Percentiles rank a stretch among this genome's conserved stretches.
Conservation (phyloP, 2,888 invertebrate species). For the Villa cingulata region DNA sequence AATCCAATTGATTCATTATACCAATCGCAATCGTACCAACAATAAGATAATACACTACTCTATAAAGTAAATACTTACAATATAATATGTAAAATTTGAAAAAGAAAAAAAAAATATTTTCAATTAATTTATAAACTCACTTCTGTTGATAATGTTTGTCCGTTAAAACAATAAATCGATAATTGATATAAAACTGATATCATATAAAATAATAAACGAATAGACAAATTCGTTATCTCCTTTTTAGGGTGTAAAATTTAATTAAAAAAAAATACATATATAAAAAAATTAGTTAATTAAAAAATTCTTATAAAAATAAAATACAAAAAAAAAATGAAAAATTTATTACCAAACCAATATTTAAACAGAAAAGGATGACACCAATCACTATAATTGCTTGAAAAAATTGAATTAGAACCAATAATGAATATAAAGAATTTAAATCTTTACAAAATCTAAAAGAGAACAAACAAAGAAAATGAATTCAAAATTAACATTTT, state of each 20-base stretch:
- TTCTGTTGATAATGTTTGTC: neutral
- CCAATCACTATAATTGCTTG: neutral
- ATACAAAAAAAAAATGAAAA: neutral
- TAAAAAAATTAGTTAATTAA: neutral
- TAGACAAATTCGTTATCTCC: neutral
- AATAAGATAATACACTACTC: conserved; percentile 21
- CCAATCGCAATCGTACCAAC: conserved; percentile 26
- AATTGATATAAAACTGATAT: neutral
- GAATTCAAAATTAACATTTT: no score
- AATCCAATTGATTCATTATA: conserved; percentile 24
- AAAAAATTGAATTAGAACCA: neutral
- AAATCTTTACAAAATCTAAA: conserved; percentile 1
- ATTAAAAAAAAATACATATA: no score
- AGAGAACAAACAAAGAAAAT: neutral
- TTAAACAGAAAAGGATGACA: neutral
- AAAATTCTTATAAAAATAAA: neutral
- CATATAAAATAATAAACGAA: neutral
- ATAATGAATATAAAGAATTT: neutral
- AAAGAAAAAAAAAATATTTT: neutral
- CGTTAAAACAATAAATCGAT: neutral
- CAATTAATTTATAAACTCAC: neutral
- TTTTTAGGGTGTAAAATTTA: neutral
- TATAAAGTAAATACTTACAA: conserved; percentile 9
- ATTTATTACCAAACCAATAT: neutral
- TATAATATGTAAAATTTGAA: neutral